Base-by-base conservation (phyloP, 2,888 invertebrate genomes). In the Drosophila testacea region DNA sequence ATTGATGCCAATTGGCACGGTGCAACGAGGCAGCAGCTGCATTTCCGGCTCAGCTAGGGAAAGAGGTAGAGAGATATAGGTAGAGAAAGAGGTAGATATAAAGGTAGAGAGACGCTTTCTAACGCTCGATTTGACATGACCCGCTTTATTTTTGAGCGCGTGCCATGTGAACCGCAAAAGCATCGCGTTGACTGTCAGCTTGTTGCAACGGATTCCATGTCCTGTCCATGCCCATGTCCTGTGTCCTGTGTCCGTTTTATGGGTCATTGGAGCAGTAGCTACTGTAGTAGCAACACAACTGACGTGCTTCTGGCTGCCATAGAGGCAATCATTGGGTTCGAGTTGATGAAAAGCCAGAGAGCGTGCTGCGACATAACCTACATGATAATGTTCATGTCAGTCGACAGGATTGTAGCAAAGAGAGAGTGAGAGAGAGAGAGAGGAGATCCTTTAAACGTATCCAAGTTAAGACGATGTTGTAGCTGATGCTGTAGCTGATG, bases 331-430 rank as follows among this genome's bases (percentile, higher is more conserved):
- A 73, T 84, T 69, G 69, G 67, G 56, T 55, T 66, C 65, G 61
- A 64, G 69, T 73, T 85, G 83, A 88, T 83, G 86, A 82, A 88
- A 83, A 88, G 77, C 75, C 83, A 80, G 64, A 54, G 75, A 77
- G 68, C 88, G 66, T 83, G 81, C 74, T 59, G 74, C 75, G 65
- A 77, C 78, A 75, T 88, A 88, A 85, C 83, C 83, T 83, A 83
- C 83, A 83, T 88, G 88, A 67, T 68, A 75, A 77, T 75, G 83
- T 69, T 62, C 62, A 80, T 80, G 86, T 72, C 79, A 56, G 44
- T 41, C 44, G 44, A 56, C 39, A 41, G 38, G 16, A 47, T n/a
- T 28, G n/a, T 27, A 6, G 1, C n/a, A 13, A 28, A 38, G 32
- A 30, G 50, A 27, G 57, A 32, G 44, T 36, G 6, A 47, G 6